A percentile compares a stretch with the other conserved stretches of the same genome.
Evolutionary conservation across 2,113 vertebrate species (phyloP).

Genomic region (Azemiops feae): DNA sequence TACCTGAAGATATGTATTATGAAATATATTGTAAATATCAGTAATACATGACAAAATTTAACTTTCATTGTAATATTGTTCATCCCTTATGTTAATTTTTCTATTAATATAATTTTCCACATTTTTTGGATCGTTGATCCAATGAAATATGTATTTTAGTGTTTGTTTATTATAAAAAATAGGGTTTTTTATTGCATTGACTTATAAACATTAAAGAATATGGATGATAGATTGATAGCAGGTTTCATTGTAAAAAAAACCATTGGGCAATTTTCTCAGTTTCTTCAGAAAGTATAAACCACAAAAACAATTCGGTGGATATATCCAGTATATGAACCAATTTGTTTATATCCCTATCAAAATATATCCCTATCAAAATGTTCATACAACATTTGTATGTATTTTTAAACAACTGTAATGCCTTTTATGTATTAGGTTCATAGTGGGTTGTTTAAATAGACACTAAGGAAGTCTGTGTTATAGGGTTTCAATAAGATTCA

Average conservation of each 20-base stretch:
- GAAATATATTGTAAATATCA: not conserved
- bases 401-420: not conserved
- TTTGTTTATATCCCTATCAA: not conserved
- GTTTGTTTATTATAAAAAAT: not conserved
- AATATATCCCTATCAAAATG: not conserved
- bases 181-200: not conserved
- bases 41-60: not conserved
- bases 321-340: not conserved
- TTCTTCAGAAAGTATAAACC: not conserved
- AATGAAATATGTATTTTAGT: not conserved
- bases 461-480: not conserved
- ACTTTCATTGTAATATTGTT: not conserved
- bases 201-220: not conserved
- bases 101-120: not conserved
- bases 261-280: not conserved
- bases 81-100: not conserved
- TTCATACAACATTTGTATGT: not conserved
- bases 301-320: not conserved
- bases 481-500: not conserved
- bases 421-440: not conserved
- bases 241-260: not conserved
- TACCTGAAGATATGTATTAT: not conserved
- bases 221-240: not conserved
- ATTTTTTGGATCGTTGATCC: not conserved
- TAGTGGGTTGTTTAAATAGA: not conserved